These are phyloP conservation scores for Coregonus clupeaformis DNA, from an alignment of 2,113 vertebrate species.

Conservation along the genomic window DNA sequence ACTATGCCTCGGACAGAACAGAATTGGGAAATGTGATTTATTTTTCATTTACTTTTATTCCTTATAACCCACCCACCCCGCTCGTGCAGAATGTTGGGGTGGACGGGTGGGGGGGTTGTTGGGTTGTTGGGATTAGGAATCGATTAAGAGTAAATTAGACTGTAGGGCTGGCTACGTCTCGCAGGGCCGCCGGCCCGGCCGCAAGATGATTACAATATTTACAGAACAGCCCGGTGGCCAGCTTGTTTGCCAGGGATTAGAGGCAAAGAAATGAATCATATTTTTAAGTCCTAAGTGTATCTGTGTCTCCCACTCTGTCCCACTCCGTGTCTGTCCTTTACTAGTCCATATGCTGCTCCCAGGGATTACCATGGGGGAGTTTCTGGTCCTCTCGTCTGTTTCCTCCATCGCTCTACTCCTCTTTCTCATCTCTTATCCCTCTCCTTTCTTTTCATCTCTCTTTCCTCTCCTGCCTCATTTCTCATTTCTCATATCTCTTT, in stretches of 20 bases:
- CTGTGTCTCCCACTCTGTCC: conserved; percentile 43
- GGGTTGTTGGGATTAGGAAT: conserved; percentile 67
- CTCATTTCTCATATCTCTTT: not conserved
- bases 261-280: conserved; percentile 77
- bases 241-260: conserved; percentile 71
- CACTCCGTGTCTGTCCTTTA: conserved; percentile 46
- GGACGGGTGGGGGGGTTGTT: too few species aligned
- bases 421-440: not conserved
- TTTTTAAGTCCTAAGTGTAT: conserved; percentile 69
- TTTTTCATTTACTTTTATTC: conserved; percentile 19
- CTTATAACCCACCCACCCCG: too few species aligned
- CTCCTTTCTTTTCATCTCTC: not conserved
- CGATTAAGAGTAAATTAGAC: conserved; percentile 69
- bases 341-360: conserved; percentile 59
- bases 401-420: not conserved
- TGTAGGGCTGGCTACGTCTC: conserved; percentile 14
- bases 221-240: conserved; percentile 57
- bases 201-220: conserved; percentile 62
- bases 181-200: conserved; percentile 27
- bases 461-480: not conserved
- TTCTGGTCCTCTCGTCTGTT: not conserved
- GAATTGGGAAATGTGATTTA: conserved; percentile 12
- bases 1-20: not conserved
- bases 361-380: conserved; percentile 5
- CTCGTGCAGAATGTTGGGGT: not conserved